A percentile compares a stretch with the other conserved stretches of the same genome.
These are phyloP conservation scores for Buphagus erythrorhynchus DNA, from an alignment of 2,797 vertebrate species.

Conservation along the genomic window DNA sequence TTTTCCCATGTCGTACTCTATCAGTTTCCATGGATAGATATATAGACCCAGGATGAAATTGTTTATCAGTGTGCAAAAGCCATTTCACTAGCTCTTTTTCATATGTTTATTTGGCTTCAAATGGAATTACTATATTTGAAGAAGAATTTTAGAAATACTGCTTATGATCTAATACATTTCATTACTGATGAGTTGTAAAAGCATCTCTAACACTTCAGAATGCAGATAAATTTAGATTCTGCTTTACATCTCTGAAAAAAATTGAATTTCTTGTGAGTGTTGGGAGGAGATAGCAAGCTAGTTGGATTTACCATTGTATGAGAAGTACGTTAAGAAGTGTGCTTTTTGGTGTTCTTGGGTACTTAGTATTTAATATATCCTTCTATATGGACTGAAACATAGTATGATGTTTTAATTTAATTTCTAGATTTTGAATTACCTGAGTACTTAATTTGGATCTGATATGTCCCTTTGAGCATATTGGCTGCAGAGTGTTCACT, in stretches of 20 bases:
- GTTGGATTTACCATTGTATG: background rate
- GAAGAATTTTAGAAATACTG: background rate
- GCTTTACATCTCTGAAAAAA: background rate
- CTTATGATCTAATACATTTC: background rate
- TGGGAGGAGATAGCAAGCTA: background rate
- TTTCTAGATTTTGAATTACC: constrained; percentile 28
- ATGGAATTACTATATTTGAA: background rate
- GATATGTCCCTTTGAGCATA: background rate
- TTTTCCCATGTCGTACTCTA: background rate
- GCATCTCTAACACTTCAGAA: background rate
- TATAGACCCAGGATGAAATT: background rate
- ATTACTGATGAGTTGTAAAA: background rate
- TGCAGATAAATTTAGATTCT: background rate
- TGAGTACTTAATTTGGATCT: constrained; percentile 14
- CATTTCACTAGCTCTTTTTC: background rate
- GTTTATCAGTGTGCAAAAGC: background rate
- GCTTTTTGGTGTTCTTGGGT: background rate
- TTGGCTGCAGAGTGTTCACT: background rate
- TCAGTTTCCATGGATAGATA: background rate
- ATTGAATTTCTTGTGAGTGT: background rate
- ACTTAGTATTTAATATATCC: background rate
- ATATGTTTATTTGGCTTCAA: background rate
- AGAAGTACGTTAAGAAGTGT: background rate
- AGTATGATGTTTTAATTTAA: background rate
- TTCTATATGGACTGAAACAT: background rate